These are phyloP conservation scores for Subacronicta megacephala DNA, from an alignment of 2,888 invertebrate species.

Conservation along the genomic window DNA sequence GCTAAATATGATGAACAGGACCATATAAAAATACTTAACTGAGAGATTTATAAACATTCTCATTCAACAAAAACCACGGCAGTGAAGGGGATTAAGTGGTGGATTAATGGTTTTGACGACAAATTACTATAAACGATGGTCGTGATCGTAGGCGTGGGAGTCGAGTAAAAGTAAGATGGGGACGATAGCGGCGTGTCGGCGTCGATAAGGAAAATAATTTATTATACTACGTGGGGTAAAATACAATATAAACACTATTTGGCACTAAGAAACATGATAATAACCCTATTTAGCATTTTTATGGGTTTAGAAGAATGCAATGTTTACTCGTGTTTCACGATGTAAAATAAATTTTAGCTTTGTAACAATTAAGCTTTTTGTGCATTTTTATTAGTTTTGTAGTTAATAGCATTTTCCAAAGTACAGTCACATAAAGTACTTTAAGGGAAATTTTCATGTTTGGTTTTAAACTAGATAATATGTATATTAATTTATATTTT, in stretches of 20 bases:
- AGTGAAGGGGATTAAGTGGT: constrained; percentile 64
- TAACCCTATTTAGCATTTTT: constrained; percentile 53
- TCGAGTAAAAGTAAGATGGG: constrained; percentile 73
- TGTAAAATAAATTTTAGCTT: constrained; percentile 17
- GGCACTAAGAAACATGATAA: constrained; percentile 54
- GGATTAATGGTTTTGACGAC: constrained; percentile 70
- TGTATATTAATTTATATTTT: no score
- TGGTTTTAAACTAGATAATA: no score
- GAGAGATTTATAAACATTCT: constrained; percentile 28
- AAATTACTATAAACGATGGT: constrained; percentile 77
- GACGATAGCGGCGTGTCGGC: constrained; percentile 73
- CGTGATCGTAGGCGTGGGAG: constrained; percentile 74
- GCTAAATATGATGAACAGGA: constrained; percentile 44
- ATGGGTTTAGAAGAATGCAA: constrained; percentile 55
- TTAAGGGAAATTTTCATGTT: no score
- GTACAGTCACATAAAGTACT: no score
- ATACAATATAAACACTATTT: constrained; percentile 56
- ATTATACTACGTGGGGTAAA: constrained; percentile 64
- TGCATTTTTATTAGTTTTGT: not conserved
- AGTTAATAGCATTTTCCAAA: no score
- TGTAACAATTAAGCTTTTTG: constrained; percentile 13
- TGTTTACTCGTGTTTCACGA: constrained; percentile 11
- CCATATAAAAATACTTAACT: constrained; percentile 31
- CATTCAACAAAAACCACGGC: constrained; percentile 57
- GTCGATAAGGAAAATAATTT: constrained; percentile 75